These are phyloP conservation scores for Anthrax anthrax DNA, from an alignment of 2,888 invertebrate species.

Conservation along the genomic window DNA sequence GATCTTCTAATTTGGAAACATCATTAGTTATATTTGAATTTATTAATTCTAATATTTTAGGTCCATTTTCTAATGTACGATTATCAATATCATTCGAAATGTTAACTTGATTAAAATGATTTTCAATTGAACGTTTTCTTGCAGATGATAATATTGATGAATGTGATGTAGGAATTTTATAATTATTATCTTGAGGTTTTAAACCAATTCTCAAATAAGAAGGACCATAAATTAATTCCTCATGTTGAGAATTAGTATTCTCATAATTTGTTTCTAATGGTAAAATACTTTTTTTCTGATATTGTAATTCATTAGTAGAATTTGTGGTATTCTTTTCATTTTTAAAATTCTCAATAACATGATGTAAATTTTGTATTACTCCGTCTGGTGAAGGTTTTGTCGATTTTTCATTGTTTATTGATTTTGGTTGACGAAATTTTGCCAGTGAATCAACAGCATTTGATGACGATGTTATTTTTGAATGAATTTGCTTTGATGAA, in stretches of 20 bases:
- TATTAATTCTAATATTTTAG: too few relatives aligned
- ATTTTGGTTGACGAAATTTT: too few relatives aligned
- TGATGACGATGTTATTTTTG: too few relatives aligned
- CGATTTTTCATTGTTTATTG: neutral
- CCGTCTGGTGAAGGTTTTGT: neutral
- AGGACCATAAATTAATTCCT: neutral
- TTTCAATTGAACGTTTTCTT: neutral
- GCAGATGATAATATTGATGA: neutral
- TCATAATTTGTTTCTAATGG: neutral
- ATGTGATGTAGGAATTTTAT: neutral
- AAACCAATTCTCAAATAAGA: neutral
- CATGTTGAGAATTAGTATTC: neutral
- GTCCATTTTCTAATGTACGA: too few relatives aligned
- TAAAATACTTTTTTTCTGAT: neutral
- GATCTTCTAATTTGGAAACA: slow-evolving; percentile 15
- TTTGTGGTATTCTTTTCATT: neutral
- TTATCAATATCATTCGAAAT: neutral
- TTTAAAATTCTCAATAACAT: neutral
- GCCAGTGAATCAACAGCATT: too few relatives aligned
- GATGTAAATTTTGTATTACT: neutral
- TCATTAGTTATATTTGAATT: too few relatives aligned
- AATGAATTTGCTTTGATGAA: too few relatives aligned
- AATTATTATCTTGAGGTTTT: neutral
- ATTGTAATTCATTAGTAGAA: neutral
- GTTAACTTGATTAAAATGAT: neutral